A percentile compares a stretch with the other conserved stretches of the same genome.
These are phyloP conservation scores for Cyclophora punctaria DNA, from an alignment of 2,888 invertebrate species.

Conservation along the genomic window DNA sequence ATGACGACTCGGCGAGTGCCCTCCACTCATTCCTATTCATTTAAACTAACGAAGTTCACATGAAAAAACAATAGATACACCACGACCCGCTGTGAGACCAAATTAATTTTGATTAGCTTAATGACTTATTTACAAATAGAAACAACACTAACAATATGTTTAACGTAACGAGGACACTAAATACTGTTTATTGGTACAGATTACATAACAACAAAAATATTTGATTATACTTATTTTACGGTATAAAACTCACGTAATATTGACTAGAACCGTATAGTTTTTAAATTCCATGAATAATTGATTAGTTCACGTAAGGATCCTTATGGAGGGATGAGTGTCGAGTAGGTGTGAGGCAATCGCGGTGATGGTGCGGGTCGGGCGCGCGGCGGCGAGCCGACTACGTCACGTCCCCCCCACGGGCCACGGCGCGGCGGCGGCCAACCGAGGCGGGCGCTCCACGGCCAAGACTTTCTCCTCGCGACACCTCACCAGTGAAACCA, in stretches of 20 bases:
- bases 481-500: constrained; percentile 63
- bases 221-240: too few relatives aligned
- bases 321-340: constrained; percentile 2
- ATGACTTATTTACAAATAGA: too few relatives aligned
- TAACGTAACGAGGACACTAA: too few relatives aligned
- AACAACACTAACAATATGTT: too few relatives aligned
- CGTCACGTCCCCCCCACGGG: constrained; percentile 59
- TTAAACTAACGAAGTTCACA: constrained; percentile 45
- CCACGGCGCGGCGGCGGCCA: constrained; percentile 44
- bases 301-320: constrained; percentile 7
- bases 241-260: background rate
- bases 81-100: too few relatives aligned
- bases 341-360: constrained; percentile 17
- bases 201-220: too few relatives aligned
- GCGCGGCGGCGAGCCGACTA: constrained; percentile 38
- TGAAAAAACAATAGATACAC: constrained; percentile 24
- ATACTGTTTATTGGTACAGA: too few relatives aligned
- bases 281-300: constrained; percentile 13
- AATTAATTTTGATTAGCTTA: too few relatives aligned
- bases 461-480: constrained; percentile 74
- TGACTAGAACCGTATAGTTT: background rate
- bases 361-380: constrained; percentile 35
- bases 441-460: constrained; percentile 63
- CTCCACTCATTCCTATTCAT: constrained; percentile 49
- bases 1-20: constrained; percentile 42